These are phyloP conservation scores for Gibbula magus DNA, from an alignment of 2,888 invertebrate species.

Conservation along the genomic window DNA sequence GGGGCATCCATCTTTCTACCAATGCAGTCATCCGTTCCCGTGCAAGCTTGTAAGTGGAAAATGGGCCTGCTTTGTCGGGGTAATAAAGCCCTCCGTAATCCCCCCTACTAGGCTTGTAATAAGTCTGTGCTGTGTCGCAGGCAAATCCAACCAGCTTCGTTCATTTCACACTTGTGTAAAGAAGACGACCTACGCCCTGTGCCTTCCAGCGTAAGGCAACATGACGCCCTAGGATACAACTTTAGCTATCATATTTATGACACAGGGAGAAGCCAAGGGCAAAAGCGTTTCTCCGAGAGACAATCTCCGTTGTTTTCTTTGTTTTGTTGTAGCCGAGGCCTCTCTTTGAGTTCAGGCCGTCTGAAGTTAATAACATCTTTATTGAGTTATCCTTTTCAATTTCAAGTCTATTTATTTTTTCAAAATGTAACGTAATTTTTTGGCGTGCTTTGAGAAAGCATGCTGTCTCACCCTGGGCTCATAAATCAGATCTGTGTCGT, in stretches of 20 bases:
- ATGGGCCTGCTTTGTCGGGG: background rate
- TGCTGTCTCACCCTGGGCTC: no score
- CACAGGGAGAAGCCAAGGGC: background rate
- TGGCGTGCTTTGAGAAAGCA: no score
- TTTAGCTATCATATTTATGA: background rate
- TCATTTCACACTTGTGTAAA: constrained; percentile 1
- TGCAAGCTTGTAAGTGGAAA: background rate
- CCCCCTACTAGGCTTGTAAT: background rate
- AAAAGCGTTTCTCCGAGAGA: no score
- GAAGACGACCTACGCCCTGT: background rate
- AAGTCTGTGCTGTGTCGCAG: background rate
- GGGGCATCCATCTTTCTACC: background rate
- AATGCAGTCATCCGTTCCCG: background rate
- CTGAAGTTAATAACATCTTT: no score
- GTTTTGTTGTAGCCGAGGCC: no score
- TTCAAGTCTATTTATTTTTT: no score
- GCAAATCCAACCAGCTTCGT: background rate
- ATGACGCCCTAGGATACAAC: background rate
- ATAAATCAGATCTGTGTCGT: no score
- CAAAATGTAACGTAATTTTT: no score
- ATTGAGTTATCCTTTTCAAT: no score
- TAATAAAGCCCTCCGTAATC: background rate
- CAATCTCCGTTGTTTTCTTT: no score
- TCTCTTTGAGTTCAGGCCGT: no score
- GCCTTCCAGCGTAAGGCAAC: background rate